Evolutionary conservation across 2,113 vertebrate genomes (phyloP).

Genomic region (Lynx canadensis): DNA sequence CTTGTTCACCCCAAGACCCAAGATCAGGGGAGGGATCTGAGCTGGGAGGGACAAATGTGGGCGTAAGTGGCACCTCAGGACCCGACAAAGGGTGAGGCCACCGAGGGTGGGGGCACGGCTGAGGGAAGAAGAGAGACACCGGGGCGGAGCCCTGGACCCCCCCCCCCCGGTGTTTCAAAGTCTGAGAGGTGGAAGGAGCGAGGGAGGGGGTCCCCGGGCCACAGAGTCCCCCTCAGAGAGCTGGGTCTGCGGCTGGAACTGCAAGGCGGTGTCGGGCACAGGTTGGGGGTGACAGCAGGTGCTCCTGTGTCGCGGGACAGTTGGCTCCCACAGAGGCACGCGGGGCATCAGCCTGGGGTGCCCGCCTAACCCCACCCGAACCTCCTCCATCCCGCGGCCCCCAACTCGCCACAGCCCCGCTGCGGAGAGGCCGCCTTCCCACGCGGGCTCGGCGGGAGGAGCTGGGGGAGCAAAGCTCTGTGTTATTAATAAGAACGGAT

Average conservation of each 20-base stretch:
- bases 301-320: background rate
- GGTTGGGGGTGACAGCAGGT: no score
- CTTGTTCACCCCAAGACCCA: background rate
- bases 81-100: background rate
- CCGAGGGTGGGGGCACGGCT: background rate
- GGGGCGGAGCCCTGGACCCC: background rate
- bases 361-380: background rate
- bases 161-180: background rate
- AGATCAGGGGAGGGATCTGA: background rate
- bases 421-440: background rate
- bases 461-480: background rate
- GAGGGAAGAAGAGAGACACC: background rate
- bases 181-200: background rate
- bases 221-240: background rate
- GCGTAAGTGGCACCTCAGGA: background rate
- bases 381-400: no score
- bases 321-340: background rate
- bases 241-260: background rate
- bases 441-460: accelerated
- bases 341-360: no score
- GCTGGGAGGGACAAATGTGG: background rate
- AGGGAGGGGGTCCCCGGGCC: background rate
- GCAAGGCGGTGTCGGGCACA: background rate
- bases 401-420: no score
- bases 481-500: background rate